Percentiles rank a stretch among this genome's conserved stretches.
Conservation (phyloP, 2,113 vertebrate species). For the Hippocampus comes region DNA sequence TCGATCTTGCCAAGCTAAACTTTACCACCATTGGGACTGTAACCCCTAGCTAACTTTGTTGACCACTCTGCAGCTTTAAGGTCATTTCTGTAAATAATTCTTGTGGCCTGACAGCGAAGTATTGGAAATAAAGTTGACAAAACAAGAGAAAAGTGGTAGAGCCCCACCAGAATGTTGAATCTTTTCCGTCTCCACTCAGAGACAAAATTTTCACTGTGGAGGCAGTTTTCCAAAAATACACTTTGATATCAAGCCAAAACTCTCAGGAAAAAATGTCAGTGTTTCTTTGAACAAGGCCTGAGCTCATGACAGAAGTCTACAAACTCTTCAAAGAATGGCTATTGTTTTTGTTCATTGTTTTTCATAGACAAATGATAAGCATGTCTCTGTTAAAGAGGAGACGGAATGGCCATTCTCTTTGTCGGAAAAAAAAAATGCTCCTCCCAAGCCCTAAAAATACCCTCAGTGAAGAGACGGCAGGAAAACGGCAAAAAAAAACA, state of each 20-base stretch:
- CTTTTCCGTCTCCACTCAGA: neutral
- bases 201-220: neutral
- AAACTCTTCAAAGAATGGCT: slow-evolving; percentile 17
- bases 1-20: neutral
- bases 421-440: neutral
- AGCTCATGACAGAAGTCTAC: neutral
- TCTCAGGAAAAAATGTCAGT: neutral
- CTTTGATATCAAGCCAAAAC: slow-evolving; percentile 1
- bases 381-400: slow-evolving; percentile 19
- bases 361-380: slow-evolving; percentile 45
- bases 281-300: neutral
- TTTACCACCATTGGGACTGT: neutral
- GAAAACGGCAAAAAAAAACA: slow-evolving; percentile 22
- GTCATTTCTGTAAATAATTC: slow-evolving; percentile 1
- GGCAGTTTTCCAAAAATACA: neutral
- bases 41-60: neutral
- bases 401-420: slow-evolving; percentile 28
- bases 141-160: neutral
- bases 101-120: neutral
- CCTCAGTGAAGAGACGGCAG: slow-evolving; percentile 23
- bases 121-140: neutral
- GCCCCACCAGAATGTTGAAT: neutral
- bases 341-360: slow-evolving; percentile 23
- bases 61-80: neutral
- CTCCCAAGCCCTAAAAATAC: slow-evolving; percentile 51